Percentiles rank a stretch among this genome's conserved stretches.
phyloP scores from a whole-genome alignment of 64 coral and sea anemone species.

The Porites australiensis region DNA sequence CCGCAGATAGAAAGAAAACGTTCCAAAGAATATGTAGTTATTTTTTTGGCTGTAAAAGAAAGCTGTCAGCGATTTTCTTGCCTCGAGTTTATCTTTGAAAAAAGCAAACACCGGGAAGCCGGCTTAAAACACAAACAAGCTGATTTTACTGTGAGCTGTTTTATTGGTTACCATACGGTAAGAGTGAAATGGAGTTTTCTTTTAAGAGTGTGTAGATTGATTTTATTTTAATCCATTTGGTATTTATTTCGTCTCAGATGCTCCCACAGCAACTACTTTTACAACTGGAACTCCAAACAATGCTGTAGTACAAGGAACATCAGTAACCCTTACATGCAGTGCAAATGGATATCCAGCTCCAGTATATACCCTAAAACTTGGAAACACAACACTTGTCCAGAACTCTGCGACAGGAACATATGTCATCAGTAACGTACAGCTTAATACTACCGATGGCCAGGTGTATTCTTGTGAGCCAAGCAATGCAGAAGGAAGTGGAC shows the following conservation, averaged over 20 bases:
- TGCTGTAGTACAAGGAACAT: constrained; percentile 23
- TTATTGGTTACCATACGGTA: too few species aligned
- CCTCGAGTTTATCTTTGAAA: too few species aligned
- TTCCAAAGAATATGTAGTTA: too few species aligned
- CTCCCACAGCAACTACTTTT: constrained; percentile 56
- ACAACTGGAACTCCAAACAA: constrained; percentile 60
- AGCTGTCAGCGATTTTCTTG: too few species aligned
- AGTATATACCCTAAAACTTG: constrained; percentile 55
- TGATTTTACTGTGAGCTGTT: too few species aligned
- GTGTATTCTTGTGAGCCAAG: constrained; percentile 47
- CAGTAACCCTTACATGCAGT: constrained; percentile 50
- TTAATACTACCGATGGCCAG: neutral
- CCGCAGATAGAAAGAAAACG: too few species aligned
- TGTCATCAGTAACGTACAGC: neutral
- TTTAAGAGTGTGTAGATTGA: too few species aligned
- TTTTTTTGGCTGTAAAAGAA: too few species aligned
- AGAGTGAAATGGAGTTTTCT: too few species aligned
- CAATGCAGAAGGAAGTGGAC: constrained; percentile 65
- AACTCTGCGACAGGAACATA: neutral
- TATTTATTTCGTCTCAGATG: constrained; percentile 21
- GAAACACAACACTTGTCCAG: neutral
- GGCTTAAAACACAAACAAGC: too few species aligned
- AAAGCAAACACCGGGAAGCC: too few species aligned
- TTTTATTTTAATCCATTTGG: neutral
- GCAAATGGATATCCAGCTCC: constrained; percentile 78